Percentiles rank a stretch among this genome's conserved stretches.
Conservation (phyloP, 2,797 vertebrate genomes). For the Xenentodon cancila region DNA sequence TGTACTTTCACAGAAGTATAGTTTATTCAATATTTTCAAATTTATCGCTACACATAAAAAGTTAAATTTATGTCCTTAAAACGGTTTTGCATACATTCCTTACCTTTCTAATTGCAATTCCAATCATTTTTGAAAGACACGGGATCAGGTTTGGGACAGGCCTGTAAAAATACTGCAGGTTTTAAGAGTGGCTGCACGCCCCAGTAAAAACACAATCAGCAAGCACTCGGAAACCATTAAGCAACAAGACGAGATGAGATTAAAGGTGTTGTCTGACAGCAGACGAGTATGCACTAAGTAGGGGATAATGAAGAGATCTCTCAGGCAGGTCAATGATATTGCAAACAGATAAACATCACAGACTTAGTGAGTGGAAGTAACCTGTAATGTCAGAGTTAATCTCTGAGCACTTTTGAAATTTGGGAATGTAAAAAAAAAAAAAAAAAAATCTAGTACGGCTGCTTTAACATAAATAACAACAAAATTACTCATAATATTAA, state of each 20-base stretch:
- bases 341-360: conserved; percentile 79
- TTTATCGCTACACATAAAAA: background rate
- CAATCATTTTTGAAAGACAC: conserved; percentile 31
- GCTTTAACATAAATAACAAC: background rate
- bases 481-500: too few relatives aligned
- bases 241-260: conserved; percentile 45
- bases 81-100: conserved; percentile 8
- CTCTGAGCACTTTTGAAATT: conserved; percentile 50
- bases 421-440: conserved; percentile 1
- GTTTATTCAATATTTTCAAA: background rate
- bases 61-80: conserved; percentile 1
- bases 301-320: conserved; percentile 78
- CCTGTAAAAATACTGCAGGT: conserved; percentile 56
- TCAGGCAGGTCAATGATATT: conserved; percentile 73
- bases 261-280: conserved; percentile 55
- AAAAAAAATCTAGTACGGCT: conserved; percentile 3
- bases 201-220: conserved; percentile 56
- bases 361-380: conserved; percentile 61
- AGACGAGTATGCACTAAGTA: conserved; percentile 65
- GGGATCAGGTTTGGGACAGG: conserved; percentile 41
- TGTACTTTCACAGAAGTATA: background rate
- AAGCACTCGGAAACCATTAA: conserved; percentile 53
- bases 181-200: conserved; percentile 33
- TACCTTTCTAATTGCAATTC: conserved; percentile 41
- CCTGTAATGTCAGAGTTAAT: conserved; percentile 63